phyloP scores from a whole-genome alignment of 2,113 vertebrate genomes.

The Xenus cinereus region DNA sequence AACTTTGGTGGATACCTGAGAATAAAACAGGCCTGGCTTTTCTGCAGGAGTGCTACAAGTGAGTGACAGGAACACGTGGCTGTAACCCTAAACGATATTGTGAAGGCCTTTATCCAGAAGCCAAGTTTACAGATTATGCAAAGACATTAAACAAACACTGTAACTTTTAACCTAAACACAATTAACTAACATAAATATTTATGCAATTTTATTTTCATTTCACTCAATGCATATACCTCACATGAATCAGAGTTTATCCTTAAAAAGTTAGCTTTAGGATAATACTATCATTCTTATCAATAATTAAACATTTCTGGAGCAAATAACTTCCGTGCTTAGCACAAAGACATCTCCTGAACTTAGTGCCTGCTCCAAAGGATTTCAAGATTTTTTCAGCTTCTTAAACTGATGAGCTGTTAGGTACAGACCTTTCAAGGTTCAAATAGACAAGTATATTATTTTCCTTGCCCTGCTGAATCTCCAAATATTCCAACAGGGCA shows the following conservation, averaged over 20 bases:
- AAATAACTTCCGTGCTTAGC: background rate
- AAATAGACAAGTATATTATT: background rate
- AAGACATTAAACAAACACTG: conserved; percentile 78
- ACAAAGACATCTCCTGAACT: background rate
- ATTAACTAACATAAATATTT: conserved; percentile 82
- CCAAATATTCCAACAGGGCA: background rate
- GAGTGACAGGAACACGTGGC: conserved; percentile 29
- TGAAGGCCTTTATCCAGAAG: conserved; percentile 75
- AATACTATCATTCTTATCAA: conserved; percentile 67
- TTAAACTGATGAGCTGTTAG: background rate
- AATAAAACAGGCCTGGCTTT: background rate
- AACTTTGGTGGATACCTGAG: background rate
- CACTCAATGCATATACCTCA: conserved; percentile 27
- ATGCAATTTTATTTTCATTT: conserved; percentile 67
- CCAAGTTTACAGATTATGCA: conserved; percentile 80
- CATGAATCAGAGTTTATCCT: conserved; percentile 33
- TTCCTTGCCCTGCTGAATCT: background rate
- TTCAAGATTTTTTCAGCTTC: background rate
- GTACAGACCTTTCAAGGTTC: background rate
- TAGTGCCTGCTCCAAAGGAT: background rate
- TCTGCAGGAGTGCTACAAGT: background rate
- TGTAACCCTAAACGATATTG: conserved; percentile 17
- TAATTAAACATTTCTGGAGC: conserved; percentile 30
- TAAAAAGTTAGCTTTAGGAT: conserved; percentile 21
- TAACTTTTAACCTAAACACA: conserved; percentile 79